Conservation (phyloP, 2,888 invertebrate genomes). For the Sinodicranocentrus sp. region DNA sequence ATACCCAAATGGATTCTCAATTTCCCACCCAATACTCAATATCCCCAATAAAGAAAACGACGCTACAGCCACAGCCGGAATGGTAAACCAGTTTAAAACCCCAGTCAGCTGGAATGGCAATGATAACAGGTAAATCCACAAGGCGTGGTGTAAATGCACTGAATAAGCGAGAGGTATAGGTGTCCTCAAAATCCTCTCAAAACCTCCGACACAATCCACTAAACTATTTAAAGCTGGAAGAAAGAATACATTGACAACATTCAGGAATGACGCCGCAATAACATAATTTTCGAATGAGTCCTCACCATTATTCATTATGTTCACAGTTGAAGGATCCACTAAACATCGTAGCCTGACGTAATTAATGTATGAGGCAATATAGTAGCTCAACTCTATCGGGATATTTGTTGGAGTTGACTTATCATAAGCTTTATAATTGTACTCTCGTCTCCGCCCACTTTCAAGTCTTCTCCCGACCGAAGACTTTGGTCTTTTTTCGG, state of each 20-base stretch:
- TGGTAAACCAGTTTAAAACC: constrained; percentile 67
- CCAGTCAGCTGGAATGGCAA: constrained; percentile 65
- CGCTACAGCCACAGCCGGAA: constrained; percentile 68
- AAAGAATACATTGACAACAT: too few relatives aligned
- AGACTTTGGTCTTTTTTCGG: too few relatives aligned
- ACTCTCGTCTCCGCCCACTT: not conserved
- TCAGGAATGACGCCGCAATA: not conserved
- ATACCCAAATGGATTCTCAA: constrained; percentile 75
- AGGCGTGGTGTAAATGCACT: constrained; percentile 72
- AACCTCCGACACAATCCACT: constrained; percentile 73
- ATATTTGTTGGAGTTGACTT: constrained; percentile 63
- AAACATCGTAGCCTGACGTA: constrained; percentile 30
- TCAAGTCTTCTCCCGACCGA: too few relatives aligned
- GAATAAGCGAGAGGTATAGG: constrained; percentile 75
- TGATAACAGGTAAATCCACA: constrained; percentile 63
- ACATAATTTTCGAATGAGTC: too few relatives aligned
- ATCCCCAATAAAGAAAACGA: constrained; percentile 74
- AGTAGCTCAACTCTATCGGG: constrained; percentile 65
- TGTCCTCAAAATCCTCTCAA: constrained; percentile 73
- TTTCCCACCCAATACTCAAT: constrained; percentile 73
- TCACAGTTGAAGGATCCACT: constrained; percentile 58
- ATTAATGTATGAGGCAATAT: constrained; percentile 70
- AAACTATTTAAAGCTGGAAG: constrained; percentile 64
- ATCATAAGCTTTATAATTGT: constrained; percentile 11
- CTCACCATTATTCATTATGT: constrained; percentile 71